phyloP scores from a whole-genome alignment of 2,113 vertebrate species.

The Myxocyprinus asiaticus region DNA sequence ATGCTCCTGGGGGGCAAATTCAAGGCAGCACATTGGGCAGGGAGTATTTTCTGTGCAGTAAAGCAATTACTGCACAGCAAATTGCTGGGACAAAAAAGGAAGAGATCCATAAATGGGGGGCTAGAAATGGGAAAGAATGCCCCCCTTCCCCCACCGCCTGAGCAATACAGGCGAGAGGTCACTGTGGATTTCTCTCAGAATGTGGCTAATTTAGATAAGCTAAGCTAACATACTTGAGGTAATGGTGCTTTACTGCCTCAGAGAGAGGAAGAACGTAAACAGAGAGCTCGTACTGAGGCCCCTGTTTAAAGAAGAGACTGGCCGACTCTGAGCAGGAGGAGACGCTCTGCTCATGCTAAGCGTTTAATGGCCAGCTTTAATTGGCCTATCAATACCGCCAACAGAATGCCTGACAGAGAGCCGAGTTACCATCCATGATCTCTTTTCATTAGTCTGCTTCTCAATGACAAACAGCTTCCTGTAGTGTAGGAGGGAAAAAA shows the following conservation, averaged over 20 bases:
- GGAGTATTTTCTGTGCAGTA: constrained; percentile 21
- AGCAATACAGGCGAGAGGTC: constrained; percentile 27
- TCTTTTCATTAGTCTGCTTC: constrained; percentile 30
- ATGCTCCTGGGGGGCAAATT: constrained; percentile 52
- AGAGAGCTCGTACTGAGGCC: constrained; percentile 42
- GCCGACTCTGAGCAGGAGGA: constrained; percentile 30
- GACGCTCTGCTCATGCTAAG: constrained; percentile 43
- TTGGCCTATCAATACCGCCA: constrained; percentile 36
- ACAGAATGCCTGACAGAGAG: constrained; percentile 24
- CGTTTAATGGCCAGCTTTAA: constrained; percentile 45
- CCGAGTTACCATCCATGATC: constrained; percentile 15
- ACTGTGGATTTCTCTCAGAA: constrained; percentile 28
- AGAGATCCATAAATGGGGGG: constrained; percentile 47
- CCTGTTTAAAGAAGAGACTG: background rate
- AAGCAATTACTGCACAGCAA: constrained; percentile 35
- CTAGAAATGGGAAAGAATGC: constrained; percentile 38
- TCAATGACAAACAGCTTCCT: constrained; percentile 37
- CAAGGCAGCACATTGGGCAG: constrained; percentile 47
- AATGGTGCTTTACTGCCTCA: constrained; percentile 49
- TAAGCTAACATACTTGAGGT: constrained; percentile 57
- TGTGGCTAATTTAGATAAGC: constrained; percentile 62
- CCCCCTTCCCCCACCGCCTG: background rate
- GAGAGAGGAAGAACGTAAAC: constrained; percentile 55
- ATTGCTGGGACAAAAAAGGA: constrained; percentile 24
- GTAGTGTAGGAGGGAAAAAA: background rate